Base-by-base conservation (phyloP, 1,140 invertebrate genomes). In the Brachionus sp. region DNA sequence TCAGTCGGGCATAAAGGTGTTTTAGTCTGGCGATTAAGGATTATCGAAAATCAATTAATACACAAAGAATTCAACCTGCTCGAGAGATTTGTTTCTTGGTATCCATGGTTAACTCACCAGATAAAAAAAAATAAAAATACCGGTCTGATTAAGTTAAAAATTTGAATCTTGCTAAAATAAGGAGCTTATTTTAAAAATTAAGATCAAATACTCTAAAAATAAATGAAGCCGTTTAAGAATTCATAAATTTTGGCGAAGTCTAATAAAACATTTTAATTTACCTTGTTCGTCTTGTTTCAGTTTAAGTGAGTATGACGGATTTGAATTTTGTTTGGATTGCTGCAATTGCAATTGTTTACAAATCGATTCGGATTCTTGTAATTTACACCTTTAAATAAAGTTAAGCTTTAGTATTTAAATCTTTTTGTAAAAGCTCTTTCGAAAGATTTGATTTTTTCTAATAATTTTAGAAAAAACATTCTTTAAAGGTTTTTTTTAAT, bases 321-420 rank as follows among this genome's bases (percentile, higher is more conserved):
- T 75, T 13, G 19, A 44, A 75, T 75, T 75, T 10, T 46, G 37
- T 25, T 75, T 75, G 39, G 70, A 75, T 13, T 75, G 70, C 44
- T 75, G 39, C 44, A 44, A 39, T 75, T 75, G 70, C 23, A 75
- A 50, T 75, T 75, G 70, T 75, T 75, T 75, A 75, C 70, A 75
- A 46, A 75, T 75, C 42, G 70, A 75, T 46, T 75, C 70, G 37
- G 70, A 75, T 46, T 75, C 70, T 46, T 75, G 70, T 46, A 75
- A 75, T 50, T 75, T 75, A 75, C 42, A 44, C 42, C 70, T 75
- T 75, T 23, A 39, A 73, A 42, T 37, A 39, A 70, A 70, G 23
- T 25, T 7, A 64, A 25, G 29, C 10, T 64, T 64, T 7, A 25
- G 6, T 2, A 6, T 16, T 57, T 1, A 57, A 16, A 2, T 57